These are phyloP conservation scores for Cynopterus sphinx DNA, from an alignment of 2,797 vertebrate species.

Conservation along the genomic window DNA sequence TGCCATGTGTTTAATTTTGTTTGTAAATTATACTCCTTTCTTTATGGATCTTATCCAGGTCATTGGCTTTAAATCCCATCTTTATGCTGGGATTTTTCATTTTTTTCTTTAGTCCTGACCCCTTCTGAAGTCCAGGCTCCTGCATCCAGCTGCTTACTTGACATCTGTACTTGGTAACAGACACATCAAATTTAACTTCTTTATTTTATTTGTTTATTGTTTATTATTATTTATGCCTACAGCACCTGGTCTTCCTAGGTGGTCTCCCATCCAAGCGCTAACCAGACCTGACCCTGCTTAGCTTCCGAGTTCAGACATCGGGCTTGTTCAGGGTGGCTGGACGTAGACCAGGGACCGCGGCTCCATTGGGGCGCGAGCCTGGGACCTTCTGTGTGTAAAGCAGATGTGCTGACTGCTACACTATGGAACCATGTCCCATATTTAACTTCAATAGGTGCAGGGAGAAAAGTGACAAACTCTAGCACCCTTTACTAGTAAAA, in stretches of 20 bases:
- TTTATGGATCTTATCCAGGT: neutral
- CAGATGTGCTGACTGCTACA: no score
- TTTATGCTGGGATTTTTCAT: slow-evolving; percentile 32
- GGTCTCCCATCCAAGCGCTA: no score
- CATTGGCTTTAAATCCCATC: slow-evolving; percentile 28
- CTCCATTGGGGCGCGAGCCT: no score
- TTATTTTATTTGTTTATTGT: no score
- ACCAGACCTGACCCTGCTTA: no score
- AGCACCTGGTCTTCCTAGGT: no score
- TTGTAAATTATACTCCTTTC: neutral
- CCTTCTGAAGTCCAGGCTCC: neutral
- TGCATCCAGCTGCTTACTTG: neutral
- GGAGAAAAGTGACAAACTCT: neutral
- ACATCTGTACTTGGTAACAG: neutral
- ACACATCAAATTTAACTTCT: neutral
- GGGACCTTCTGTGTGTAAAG: no score
- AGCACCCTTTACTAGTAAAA: neutral
- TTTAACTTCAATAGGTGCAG: neutral
- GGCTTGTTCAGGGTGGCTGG: no score
- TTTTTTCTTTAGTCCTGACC: neutral
- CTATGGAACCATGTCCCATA: neutral
- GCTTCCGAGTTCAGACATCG: no score
- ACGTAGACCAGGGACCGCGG: no score
- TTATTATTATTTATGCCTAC: no score
- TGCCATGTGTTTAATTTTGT: neutral